Base-by-base conservation (phyloP, 2,888 invertebrate genomes). In the Hypomecis atomaria region DNA sequence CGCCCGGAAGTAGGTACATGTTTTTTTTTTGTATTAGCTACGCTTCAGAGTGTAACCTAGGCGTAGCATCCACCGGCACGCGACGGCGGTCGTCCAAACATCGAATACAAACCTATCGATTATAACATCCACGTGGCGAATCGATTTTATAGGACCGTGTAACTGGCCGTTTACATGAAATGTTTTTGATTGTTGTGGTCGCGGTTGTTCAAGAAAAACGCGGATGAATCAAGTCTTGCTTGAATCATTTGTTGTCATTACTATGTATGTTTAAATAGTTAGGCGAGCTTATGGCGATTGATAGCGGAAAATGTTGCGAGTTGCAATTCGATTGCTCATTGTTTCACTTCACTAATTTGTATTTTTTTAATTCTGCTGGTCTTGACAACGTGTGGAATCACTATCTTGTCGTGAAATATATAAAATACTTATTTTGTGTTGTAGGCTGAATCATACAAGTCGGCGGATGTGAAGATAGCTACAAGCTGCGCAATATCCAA, bases 131-230 rank as follows among this genome's bases (percentile, higher is more conserved):
- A 76, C 65, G 81, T 79, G 70, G 70, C 85, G 76, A 89, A 90
- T 89, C 73, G 83, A 88, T 89, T 90, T 75, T 71, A 79, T 77
- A 73, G 69, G 69, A 77, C 78, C 78, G 78, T 77, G 79, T 79
- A 77, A 78, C 73, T 72, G 71, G 72, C 74, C 73, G 77, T 75
- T 77, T 74, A 75, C 78, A 78, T 80, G 83, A 76, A 83, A 81
- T 80, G 78, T 83, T 81, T 85, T 76, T 82, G 82, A 84, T 83
- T 81, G 78, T 59, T 53, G 59, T 59, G 59, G 48, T 62, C 62
- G 40, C 34, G 45, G 54, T 52, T 49, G 36, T 64, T 47, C 7
- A 13, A 13, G 45, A 45, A 56, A 50, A 11, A 23, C 37, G 13
- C 40, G 23, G 40, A n/a, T 40, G 38, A 52, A 10, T 40, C 40